Percentiles rank a stretch among this genome's conserved stretches.
phyloP scores from a whole-genome alignment of 2,113 vertebrate genomes.

The Nycticebus coucang region DNA sequence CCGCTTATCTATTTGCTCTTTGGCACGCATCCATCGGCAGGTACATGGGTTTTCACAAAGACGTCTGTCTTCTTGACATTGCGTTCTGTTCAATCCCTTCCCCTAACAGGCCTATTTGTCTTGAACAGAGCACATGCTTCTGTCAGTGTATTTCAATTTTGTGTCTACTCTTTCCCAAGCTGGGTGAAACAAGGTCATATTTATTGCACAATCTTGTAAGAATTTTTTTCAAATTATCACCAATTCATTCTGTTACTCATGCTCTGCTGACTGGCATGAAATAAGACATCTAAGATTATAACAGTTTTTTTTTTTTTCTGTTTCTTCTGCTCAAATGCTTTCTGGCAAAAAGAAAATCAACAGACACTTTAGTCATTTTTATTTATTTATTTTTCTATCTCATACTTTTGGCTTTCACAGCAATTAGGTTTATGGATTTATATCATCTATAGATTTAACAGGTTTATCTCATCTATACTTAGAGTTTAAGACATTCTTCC shows the following conservation, averaged over 20 bases:
- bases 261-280: constrained; percentile 44
- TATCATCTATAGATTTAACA: neutral
- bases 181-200: constrained; percentile 57
- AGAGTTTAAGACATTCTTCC: neutral
- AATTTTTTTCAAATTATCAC: constrained; percentile 65
- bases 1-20: neutral
- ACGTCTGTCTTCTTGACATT: constrained; percentile 34
- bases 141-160: constrained; percentile 60
- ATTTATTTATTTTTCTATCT: neutral
- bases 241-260: constrained; percentile 63
- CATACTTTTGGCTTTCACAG: neutral
- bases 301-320: neutral
- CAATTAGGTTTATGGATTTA: constrained; percentile 7
- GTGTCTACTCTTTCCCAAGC: constrained; percentile 44
- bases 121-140: constrained; percentile 34
- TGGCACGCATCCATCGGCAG: neutral
- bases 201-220: constrained; percentile 56
- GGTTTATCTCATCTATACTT: neutral
- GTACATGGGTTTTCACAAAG: neutral
- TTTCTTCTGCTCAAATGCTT: neutral
- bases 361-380: neutral
- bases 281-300: constrained; percentile 45
- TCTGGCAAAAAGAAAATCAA: constrained; percentile 13
- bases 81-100: neutral
- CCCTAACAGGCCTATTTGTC: constrained; percentile 38